phyloP scores from a whole-genome alignment of 2,888 invertebrate species.

The Drosophila mimica region DNA sequence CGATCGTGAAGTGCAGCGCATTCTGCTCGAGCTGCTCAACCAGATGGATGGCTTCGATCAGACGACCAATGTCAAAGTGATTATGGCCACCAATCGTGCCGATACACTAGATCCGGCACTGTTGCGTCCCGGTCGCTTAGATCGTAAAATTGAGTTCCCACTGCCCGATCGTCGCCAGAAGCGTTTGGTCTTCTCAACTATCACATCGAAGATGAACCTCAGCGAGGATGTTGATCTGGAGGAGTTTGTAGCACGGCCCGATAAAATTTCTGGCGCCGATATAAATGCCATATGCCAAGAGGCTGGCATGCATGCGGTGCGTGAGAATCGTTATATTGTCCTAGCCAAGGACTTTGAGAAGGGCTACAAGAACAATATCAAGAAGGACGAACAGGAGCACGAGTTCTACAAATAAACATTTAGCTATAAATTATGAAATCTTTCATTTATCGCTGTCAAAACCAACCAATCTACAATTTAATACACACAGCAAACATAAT shows the following conservation, averaged over 20 bases:
- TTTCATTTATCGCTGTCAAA: slow-evolving; percentile 38
- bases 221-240: slow-evolving; percentile 99
- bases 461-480: slow-evolving; percentile 25
- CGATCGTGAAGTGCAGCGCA: slow-evolving; percentile 99
- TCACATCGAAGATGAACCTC: slow-evolving; percentile 98
- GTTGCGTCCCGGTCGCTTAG: slow-evolving; percentile 91
- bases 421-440: not conserved
- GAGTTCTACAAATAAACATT: slow-evolving; percentile 97
- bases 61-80: slow-evolving; percentile 99
- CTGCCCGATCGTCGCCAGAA: slow-evolving; percentile 95
- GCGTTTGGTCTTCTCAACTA: slow-evolving; percentile 98
- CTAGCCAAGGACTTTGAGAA: slow-evolving; percentile 99
- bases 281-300: slow-evolving; percentile 99
- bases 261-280: slow-evolving; percentile 99
- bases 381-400: slow-evolving; percentile 98
- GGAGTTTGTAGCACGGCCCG: slow-evolving; percentile 99
- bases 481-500: slow-evolving; percentile 26
- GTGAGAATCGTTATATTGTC: slow-evolving; percentile 99
- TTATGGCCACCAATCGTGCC: slow-evolving; percentile 98
- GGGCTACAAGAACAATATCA: slow-evolving; percentile 99
- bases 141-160: slow-evolving; percentile 99
- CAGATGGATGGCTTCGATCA: slow-evolving; percentile 99
- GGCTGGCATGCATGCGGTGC: slow-evolving; percentile 99
- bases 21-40: slow-evolving; percentile 97
- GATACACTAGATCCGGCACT: slow-evolving; percentile 98